Evolutionary conservation across 2,113 vertebrate genomes (phyloP), one percentile per base, ranked within the genome.

Genomic region (Oostethus manadensis): DNA sequence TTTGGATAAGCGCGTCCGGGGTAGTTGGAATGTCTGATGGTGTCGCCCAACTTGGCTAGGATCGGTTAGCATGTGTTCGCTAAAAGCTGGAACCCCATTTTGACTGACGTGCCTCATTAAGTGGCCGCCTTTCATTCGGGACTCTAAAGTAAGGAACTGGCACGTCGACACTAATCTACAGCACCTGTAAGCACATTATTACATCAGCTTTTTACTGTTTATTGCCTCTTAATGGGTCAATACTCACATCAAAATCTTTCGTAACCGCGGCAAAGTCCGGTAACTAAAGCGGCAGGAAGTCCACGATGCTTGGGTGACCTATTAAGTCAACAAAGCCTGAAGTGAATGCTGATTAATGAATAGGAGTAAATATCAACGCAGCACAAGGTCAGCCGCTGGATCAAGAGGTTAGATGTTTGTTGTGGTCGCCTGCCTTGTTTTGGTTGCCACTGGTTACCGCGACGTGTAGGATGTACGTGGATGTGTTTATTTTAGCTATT

Each of bases 21-120:
- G 33, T 40, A n/a, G 35, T 20, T 15, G 13, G 15, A 35, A 55
- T 35, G 29, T 10, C 38, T 17, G 3, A 2, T n/a, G 46, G 18
- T 69, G 35, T 49, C 51, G 67, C 74, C 2, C 16, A 62, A 76
- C 61, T 80, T 80, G 44, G 82, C 69, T 81, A 80, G 45, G 26
- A 50, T 38, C 33, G 44, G 35, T 60, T 81, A 83, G 75, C 77
- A 18, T 40, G 1, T 10, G 38, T 0, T 6, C 29, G 84, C 73
- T 74, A 4, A 66, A 66, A 48, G 65, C 35, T 47, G 42, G 46
- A 18, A 66, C 35, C 50, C 14, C 17, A 1, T 51, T 14, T 64
- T 66, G 73, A 64, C 64, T 74, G 60, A 58, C 42, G 44, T 45
- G 50, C 15, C 38, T 14, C 13, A 42, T 42, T 14, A 42, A 42